Conservation (phyloP, 1,140 invertebrate genomes). For the Frieseomelitta varia region DNA sequence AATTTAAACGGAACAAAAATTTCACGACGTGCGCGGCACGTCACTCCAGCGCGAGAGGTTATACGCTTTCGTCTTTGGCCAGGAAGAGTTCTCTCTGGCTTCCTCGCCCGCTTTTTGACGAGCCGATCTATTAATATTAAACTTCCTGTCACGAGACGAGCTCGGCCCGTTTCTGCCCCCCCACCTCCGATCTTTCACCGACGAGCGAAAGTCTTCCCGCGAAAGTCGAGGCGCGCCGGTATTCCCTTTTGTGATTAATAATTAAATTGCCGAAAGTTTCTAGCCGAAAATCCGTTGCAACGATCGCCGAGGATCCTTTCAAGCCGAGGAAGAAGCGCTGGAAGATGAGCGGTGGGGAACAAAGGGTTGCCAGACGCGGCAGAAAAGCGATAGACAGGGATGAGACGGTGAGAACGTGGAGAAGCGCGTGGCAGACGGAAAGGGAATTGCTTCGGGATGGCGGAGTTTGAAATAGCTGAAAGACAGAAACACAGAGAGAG, state of each 20-base stretch:
- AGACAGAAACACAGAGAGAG: conserved; percentile 27
- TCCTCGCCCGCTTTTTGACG: not conserved
- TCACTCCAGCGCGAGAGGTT: too few relatives aligned
- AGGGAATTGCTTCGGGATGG: conserved; percentile 41
- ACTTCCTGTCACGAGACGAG: not conserved
- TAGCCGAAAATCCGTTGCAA: not conserved
- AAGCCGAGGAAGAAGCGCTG: conserved; percentile 9
- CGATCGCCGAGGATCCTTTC: conserved; percentile 5
- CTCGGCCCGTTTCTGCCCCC: too few relatives aligned
- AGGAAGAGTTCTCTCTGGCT: too few relatives aligned
- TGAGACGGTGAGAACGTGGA: not conserved
- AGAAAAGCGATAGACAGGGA: conserved; percentile 28
- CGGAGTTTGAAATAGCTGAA: conserved; percentile 36
- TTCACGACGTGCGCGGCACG: too few relatives aligned
- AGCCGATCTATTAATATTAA: conserved; percentile 13
- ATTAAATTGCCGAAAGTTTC: conserved; percentile 40
- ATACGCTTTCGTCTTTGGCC: too few relatives aligned
- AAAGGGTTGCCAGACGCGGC: conserved; percentile 38
- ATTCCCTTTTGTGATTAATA: conserved; percentile 29
- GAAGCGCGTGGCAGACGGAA: not conserved
- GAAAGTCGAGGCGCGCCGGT: not conserved
- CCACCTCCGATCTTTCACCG: not conserved
- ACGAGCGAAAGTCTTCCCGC: not conserved
- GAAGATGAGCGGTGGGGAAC: conserved; percentile 36
- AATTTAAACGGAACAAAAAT: too few relatives aligned